Evolutionary conservation across 2,113 vertebrate species (phyloP).

Genomic region (Leptobrachium ailaonicum): DNA sequence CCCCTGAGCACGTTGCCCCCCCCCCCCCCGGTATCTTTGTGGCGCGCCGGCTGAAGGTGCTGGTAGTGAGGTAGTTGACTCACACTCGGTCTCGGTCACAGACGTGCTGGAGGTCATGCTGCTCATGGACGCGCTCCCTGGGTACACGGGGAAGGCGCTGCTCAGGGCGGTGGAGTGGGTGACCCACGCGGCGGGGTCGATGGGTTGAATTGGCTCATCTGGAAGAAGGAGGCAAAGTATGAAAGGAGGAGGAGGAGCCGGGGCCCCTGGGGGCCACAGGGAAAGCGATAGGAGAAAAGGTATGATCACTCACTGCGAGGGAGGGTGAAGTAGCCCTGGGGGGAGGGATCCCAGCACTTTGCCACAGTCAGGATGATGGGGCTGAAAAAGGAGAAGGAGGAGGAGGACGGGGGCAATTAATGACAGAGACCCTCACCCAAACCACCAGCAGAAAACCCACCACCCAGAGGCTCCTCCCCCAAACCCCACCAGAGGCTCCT

Average conservation of each 20-base stretch:
- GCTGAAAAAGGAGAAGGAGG: conserved; percentile 58
- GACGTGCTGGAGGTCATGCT: conserved; percentile 82
- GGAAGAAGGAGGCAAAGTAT: not conserved
- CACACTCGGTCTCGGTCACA: conserved; percentile 78
- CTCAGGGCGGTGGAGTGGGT: conserved; percentile 84
- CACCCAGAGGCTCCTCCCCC: not conserved
- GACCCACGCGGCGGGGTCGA: conserved; percentile 85
- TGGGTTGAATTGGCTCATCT: conserved; percentile 88
- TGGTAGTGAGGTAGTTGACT: conserved; percentile 37
- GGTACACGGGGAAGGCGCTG: conserved; percentile 77
- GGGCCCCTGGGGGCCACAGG: too few species aligned
- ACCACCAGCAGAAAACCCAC: not conserved
- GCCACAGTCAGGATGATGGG: conserved; percentile 88
- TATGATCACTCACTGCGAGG: conserved; percentile 77
- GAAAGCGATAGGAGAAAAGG: not conserved
- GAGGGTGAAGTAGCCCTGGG: conserved; percentile 87
- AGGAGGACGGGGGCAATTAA: not conserved
- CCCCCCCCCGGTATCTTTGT: too few species aligned
- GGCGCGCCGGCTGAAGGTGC: too few species aligned
- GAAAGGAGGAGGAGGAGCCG: too few species aligned
- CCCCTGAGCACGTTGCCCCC: too few species aligned
- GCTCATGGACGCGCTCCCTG: conserved; percentile 82
- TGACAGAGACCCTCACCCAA: not conserved
- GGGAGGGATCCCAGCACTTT: conserved; percentile 89
- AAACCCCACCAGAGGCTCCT: not conserved